Conservation (phyloP, 1,140 invertebrate species). For the Drosophila hydei region DNA sequence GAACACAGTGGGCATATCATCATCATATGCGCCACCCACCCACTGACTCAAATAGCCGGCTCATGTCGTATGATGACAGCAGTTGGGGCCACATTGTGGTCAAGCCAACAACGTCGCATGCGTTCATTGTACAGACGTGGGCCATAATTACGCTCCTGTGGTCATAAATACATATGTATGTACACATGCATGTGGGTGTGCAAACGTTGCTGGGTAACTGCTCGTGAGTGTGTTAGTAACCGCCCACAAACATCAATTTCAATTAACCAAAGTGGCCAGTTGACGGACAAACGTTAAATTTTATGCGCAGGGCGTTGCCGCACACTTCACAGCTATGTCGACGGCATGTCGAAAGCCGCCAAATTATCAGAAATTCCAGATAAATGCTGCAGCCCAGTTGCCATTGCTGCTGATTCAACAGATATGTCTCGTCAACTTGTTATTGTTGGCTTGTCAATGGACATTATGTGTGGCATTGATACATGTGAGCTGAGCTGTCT, state of each 20-base stretch:
- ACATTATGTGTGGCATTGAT: constrained; percentile 59
- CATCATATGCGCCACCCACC: background rate
- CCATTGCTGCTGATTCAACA: constrained; percentile 13
- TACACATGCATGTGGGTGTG: constrained; percentile 1
- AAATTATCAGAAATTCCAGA: constrained; percentile 60
- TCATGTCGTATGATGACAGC: constrained; percentile 33
- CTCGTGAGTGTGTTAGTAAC: constrained; percentile 24
- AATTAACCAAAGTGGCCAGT: constrained; percentile 82
- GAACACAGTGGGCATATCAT: constrained; percentile 2
- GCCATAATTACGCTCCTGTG: constrained; percentile 44
- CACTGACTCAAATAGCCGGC: constrained; percentile 7
- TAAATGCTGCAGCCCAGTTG: constrained; percentile 46
- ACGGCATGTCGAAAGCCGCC: background rate
- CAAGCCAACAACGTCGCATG: constrained; percentile 13
- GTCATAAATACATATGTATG: constrained; percentile 11
- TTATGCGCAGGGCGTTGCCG: constrained; percentile 74
- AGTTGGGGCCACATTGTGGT: constrained; percentile 27
- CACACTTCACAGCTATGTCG: constrained; percentile 25
- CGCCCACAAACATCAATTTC: constrained; percentile 80
- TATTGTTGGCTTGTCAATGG: constrained; percentile 48
- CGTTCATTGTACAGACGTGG: constrained; percentile 16
- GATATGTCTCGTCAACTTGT: constrained; percentile 4
- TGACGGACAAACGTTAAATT: constrained; percentile 81
- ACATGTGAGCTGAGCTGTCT: constrained; percentile 10
- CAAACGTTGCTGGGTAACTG: constrained; percentile 5